A percentile compares a stretch with the other conserved stretches of the same genome.
Evolutionary conservation across 2,797 vertebrate species (phyloP).

Genomic region (Onychomys arenicola): DNA sequence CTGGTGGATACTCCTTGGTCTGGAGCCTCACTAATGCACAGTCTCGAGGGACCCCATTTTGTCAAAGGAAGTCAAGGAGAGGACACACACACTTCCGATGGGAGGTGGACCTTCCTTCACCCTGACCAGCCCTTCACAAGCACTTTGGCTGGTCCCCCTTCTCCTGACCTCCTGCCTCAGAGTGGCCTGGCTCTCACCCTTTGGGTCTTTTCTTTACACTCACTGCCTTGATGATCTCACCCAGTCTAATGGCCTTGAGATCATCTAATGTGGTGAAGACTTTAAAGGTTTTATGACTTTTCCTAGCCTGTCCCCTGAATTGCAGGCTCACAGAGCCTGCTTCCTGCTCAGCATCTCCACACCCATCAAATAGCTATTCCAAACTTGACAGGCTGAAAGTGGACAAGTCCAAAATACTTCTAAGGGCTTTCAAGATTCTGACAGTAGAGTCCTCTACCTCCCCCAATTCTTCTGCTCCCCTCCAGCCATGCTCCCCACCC

Average conservation of each 20-base stretch:
- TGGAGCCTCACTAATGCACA: not conserved
- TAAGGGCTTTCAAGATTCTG: not conserved
- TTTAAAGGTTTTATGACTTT: not conserved
- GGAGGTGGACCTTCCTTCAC: not conserved
- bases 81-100: not conserved
- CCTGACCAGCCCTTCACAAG: not conserved
- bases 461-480: not conserved
- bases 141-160: not conserved
- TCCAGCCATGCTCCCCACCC: not conserved
- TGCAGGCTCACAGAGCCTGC: not conserved
- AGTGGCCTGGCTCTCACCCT: not conserved
- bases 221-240: constrained; percentile 11
- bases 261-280: not conserved
- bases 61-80: not conserved
- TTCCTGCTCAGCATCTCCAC: not conserved
- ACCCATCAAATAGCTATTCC: not conserved
- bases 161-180: not conserved
- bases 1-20: not conserved
- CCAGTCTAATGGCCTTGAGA: constrained; percentile 19
- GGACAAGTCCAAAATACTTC: not conserved
- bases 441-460: not conserved
- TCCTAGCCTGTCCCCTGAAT: not conserved
- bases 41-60: not conserved
- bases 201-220: not conserved
- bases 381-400: not conserved